Conservation (phyloP, 2,113 vertebrate genomes). For the Cinclus cinclus region DNA sequence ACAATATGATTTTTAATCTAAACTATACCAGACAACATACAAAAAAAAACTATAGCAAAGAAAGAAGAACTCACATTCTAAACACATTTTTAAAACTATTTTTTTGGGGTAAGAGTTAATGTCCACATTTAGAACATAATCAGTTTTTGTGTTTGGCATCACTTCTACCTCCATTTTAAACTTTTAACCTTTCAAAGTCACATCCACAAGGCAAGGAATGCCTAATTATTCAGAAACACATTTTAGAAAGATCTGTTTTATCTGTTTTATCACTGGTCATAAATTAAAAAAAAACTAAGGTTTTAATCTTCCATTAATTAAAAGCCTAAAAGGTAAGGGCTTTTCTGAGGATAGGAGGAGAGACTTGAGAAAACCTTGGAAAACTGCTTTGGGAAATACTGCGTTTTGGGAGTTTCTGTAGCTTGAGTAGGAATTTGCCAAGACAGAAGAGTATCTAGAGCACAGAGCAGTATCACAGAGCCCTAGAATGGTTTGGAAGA, state of each 20-base stretch:
- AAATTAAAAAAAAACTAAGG: not conserved
- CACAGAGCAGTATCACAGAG: not conserved
- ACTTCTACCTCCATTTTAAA: not conserved
- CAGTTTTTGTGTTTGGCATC: not conserved
- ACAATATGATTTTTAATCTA: not conserved
- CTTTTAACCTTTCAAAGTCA: not conserved
- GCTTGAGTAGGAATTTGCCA: not conserved
- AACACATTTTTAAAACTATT: not conserved
- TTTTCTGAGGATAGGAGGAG: not conserved
- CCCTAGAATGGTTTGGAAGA: not conserved
- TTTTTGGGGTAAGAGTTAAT: fast-evolving
- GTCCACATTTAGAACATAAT: not conserved
- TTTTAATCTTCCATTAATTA: not conserved
- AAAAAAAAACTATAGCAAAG: not conserved
- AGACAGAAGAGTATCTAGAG: not conserved
- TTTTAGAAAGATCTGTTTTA: not conserved
- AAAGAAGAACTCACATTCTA: not conserved
- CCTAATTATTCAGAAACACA: not conserved
- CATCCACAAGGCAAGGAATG: not conserved
- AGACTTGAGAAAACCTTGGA: not conserved
- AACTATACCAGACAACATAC: not conserved
- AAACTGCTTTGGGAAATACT: not conserved
- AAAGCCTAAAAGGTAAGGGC: not conserved
- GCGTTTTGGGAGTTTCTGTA: not conserved
- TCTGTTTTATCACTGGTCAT: not conserved